Conservation (phyloP, 1,140 invertebrate species). For the Apis dorsata region DNA sequence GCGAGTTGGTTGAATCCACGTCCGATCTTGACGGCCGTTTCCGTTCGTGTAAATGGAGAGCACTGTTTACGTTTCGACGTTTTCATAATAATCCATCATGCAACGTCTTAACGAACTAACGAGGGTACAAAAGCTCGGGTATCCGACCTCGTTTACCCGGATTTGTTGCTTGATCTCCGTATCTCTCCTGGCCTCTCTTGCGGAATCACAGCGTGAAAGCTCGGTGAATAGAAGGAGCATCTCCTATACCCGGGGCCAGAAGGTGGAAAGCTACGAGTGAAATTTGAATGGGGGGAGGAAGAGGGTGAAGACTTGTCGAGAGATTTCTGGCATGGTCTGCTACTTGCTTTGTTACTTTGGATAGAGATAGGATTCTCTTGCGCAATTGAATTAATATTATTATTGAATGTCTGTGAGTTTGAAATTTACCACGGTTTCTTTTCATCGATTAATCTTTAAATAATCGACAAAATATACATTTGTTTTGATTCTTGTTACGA, state of each 20-base stretch:
- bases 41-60: slow-evolving; percentile 32
- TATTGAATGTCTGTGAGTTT: no score
- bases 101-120: slow-evolving; percentile 52
- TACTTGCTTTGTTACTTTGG: slow-evolving; percentile 10
- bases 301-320: neutral
- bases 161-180: slow-evolving; percentile 13
- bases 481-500: neutral
- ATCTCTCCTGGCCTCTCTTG: neutral
- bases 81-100: slow-evolving; percentile 60
- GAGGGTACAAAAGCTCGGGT: slow-evolving; percentile 44
- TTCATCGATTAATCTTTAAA: no score
- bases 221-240: slow-evolving; percentile 12
- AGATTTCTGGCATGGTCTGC: neutral
- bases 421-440: no score
- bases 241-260: no score
- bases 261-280: neutral
- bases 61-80: slow-evolving; percentile 53
- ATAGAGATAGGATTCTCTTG: neutral
- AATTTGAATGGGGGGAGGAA: neutral
- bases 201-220: slow-evolving; percentile 3
- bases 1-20: slow-evolving; percentile 37
- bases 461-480: no score
- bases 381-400: no score
- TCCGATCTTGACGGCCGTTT: slow-evolving; percentile 34
- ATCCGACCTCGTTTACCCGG: slow-evolving; percentile 47